Evolutionary conservation across 2,797 vertebrate species (phyloP), one percentile per base, ranked within the genome.

Genomic region (Crax fasciolata): DNA sequence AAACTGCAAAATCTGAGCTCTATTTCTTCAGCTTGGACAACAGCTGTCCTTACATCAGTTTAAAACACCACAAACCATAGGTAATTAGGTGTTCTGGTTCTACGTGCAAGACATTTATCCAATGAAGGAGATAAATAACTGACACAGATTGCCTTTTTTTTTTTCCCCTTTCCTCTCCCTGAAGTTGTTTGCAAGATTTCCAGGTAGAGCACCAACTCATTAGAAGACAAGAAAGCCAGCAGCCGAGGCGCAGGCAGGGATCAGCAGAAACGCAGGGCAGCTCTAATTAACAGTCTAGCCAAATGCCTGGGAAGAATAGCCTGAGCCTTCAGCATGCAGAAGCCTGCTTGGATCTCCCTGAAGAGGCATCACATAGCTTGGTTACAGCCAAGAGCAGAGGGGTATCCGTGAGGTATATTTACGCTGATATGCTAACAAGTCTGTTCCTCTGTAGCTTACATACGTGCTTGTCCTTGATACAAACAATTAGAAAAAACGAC

Each of bases 221-320:
- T 77, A 96, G 72, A 52, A 79, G 83, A 72, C 58, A 20, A 12
- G 61, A 63, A 65, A 78, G n/a, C 61, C 73, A 92, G 81, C 17
- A 76, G 54, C 62, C 3, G 66, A 92, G 27, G 83, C 63, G 35
- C 51, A 76, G 89, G 85, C 80, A 51, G 77, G 59, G 73, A 93
- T 54, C 62, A 82, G 87, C 92, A 89, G 83, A 82, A 95, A 76
- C 35, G 18, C 6, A 2, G 38, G 7, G 48, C 1, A 91, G 71
- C 83, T 89, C 93, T 91, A 96, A 96, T 96, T 96, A 96, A 58
- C 87, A 94, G 67, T n/a, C 87, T 30, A 81, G 77, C 71, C 70
- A 90, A 95, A 73, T 24, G 35, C 80, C 63, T 87, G 58, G 48
- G 44, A 87, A 92, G 80, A 82, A 90, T 0, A 84, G n/a, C 13